Evolutionary conservation across 2,888 invertebrate species (phyloP), one percentile per base, ranked within the genome.

Genomic region (Candidula unifasciata): DNA sequence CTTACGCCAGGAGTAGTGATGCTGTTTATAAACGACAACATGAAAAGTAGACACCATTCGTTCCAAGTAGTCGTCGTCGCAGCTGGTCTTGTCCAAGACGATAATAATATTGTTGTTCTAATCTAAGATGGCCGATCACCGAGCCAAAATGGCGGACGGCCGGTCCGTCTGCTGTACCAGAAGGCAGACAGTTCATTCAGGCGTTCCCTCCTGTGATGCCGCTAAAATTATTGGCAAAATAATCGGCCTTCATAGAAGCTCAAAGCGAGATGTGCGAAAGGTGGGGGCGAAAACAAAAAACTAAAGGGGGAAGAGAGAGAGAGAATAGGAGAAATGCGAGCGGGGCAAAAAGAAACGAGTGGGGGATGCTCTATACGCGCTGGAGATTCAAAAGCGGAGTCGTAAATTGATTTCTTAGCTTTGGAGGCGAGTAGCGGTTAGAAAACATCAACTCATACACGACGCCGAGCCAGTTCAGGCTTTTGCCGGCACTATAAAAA

Each of bases 141-240:
- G 79, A 78, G 79, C 78, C 78, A 83, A 83, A 68, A 83, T 83
- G 83, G 83, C 83, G 83, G 60, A 57, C 64, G 83, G 79, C 60
- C 83, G 78, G 83, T 79, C 78, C 57, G 83, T 78, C 83, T 71
- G 79, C 78, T 78, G 24, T 35, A 83, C 78, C 78, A 83, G 83
- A 83, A 78, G 66, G 83, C 83, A 83, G 83, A 79, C 83, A 83
- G 83, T 83, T 78, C 83, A 83, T 83, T 79, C 78, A 78, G 83
- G 60, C 78, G 66, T 68, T 77, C 54, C 74, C 35, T 76, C 79
- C 68, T 78, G 78, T 79, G 69, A 79, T 83, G 83, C 83, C 83
- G 83, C 83, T 78, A 83, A 83, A 82, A 83, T 83, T 83, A 83
- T 83, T 83, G 83, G 83, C 83, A 83, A 83, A 83, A 83, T 83